phyloP scores from a whole-genome alignment of 2,888 invertebrate genomes.

The Tanypteryx hageni region DNA sequence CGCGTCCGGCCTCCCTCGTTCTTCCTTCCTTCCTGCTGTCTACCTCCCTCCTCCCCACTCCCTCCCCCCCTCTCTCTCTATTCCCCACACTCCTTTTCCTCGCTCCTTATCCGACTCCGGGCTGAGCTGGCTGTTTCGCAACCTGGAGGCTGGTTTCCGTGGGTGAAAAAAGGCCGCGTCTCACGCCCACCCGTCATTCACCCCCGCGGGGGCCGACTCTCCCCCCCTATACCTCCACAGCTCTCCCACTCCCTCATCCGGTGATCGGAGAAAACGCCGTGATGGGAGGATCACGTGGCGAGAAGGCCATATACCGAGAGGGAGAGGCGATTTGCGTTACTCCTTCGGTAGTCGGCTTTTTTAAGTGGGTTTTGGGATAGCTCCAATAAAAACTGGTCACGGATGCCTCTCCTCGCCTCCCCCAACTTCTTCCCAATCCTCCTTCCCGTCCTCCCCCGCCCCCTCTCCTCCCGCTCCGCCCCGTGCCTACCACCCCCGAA shows the following conservation, averaged over 20 bases:
- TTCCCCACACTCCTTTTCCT: background rate
- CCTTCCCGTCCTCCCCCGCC: background rate
- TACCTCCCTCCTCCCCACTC: background rate
- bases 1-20: background rate
- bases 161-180: conserved; percentile 28
- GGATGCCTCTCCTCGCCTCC: background rate
- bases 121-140: conserved; percentile 39
- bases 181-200: background rate
- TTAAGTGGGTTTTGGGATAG: background rate
- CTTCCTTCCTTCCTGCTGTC: background rate
- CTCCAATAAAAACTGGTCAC: conserved; percentile 3
- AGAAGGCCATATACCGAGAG: background rate
- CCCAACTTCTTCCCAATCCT: no score
- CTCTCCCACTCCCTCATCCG: no score
- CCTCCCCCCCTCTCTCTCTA: background rate
- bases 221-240: background rate
- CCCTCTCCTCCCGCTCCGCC: background rate
- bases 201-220: background rate
- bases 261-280: background rate
- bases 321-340: background rate
- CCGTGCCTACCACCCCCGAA: background rate
- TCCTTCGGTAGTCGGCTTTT: background rate
- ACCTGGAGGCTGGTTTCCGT: conserved; percentile 9
- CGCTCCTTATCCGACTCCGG: background rate
- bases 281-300: conserved; percentile 3